Base-by-base conservation (phyloP, 1,140 invertebrate species). In the Apis laboriosa region DNA sequence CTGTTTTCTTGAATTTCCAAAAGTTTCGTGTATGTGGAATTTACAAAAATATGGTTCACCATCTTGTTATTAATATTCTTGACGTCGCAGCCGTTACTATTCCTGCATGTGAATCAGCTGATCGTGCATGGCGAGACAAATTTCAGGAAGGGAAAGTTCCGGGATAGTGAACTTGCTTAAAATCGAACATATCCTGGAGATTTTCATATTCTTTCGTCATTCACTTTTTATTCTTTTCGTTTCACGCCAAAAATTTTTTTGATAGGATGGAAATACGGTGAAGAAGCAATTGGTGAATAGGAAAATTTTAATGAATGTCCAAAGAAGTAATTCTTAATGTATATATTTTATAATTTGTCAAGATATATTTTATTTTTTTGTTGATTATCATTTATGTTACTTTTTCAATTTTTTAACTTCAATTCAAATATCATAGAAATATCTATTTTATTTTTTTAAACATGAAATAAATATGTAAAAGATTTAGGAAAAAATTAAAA, bases 21-120 rank as follows among this genome's bases (percentile, higher is more conserved):
- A 60, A 17, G 56, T 79, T 19, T 24, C 51, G 34, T 34, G 19
- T 58, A 17, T 53, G 21, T 12, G 21, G 53, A 73, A 75, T 80
- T 75, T 21, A n/a, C 63, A 75, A 75, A 75, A 66, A 66, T 77
- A 21, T 71, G 74, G 60, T 86, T 73, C 76, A 74, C 66, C 64
- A 80, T 80, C 53, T 51, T 12, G 72, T 77, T 77, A 84, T 88
- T 84, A 71, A 81, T 84, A 88, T 88, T 88, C 86, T 60, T 70
- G 61, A 43, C 64, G 77, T 28, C 60, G 60, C 56, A n/a, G 11
- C 9, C 34, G 63, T 24, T 63, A 19, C 68, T 13, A 60, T 75
- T 43, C 34, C 61, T 56, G 86, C 86, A 88, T 88, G 87, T 82
- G 56, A 88, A 88, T 86, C 66, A 71, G 58, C 11, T 15, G 67